Conservation (phyloP, 2,888 invertebrate species). For the Cataglyphis albicans region DNA sequence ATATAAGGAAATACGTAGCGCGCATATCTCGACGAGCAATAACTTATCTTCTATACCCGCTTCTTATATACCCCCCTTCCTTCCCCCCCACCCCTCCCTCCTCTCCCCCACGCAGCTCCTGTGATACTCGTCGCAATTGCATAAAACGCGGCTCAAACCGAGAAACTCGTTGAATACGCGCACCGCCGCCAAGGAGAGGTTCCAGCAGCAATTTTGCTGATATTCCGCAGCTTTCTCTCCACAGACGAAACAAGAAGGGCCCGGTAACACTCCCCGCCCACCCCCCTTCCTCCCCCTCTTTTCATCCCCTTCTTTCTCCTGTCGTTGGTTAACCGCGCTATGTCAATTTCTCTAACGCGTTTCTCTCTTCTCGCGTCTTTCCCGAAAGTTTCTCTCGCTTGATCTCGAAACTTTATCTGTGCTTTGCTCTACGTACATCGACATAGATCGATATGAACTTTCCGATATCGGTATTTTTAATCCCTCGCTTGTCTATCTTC, state of each 20-base stretch:
- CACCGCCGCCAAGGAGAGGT: not conserved
- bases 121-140: slow-evolving; percentile 50
- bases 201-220: slow-evolving; percentile 39
- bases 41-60: slow-evolving; percentile 63
- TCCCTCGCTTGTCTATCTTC: not conserved
- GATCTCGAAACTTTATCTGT: not conserved
- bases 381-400: slow-evolving; percentile 11
- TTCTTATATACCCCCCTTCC: slow-evolving; percentile 56
- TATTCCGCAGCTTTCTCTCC: slow-evolving; percentile 7
- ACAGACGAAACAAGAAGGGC: slow-evolving; percentile 25
- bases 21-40: slow-evolving; percentile 69
- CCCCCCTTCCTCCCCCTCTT: not conserved
- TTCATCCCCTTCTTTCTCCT: not conserved
- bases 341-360: not conserved
- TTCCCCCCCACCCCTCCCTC: not conserved
- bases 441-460: slow-evolving; percentile 6
- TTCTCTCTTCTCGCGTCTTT: not conserved
- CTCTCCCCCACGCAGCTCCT: slow-evolving; percentile 46
- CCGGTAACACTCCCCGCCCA: not conserved
- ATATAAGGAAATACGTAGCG: slow-evolving; percentile 59
- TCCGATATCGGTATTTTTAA: not conserved
- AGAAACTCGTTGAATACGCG: slow-evolving; percentile 44
- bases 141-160: slow-evolving; percentile 61
- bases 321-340: not conserved
- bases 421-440: not conserved